These are phyloP conservation scores for Siphlonurus alternatus DNA, from an alignment of 2,888 invertebrate genomes.

Conservation along the genomic window DNA sequence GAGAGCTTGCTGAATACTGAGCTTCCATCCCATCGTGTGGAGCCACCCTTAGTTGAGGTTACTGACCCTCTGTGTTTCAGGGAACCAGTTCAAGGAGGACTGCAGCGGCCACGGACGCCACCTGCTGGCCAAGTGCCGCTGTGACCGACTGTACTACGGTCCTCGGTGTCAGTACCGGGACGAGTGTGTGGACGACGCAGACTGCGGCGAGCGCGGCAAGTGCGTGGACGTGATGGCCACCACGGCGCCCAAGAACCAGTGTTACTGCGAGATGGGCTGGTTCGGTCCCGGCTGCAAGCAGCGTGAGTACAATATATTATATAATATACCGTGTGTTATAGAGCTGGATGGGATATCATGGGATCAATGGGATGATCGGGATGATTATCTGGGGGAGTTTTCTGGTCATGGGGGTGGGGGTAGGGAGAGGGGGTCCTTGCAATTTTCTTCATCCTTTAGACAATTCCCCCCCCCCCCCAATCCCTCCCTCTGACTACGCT, in stretches of 20 bases:
- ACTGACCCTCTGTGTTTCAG: constrained; percentile 33
- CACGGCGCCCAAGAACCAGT: constrained; percentile 62
- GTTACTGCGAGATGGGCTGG: constrained; percentile 82
- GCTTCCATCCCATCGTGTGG: no score
- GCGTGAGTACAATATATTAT: constrained; percentile 37
- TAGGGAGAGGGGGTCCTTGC: no score
- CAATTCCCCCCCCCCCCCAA: no score
- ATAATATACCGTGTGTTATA: neutral
- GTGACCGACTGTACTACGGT: constrained; percentile 66
- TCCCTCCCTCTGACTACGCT: no score
- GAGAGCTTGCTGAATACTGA: no score
- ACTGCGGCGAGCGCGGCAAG: constrained; percentile 73
- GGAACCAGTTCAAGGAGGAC: constrained; percentile 59
- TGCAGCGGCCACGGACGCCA: constrained; percentile 75
- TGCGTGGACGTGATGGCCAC: constrained; percentile 70
- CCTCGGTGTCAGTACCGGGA: constrained; percentile 72
- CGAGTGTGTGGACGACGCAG: constrained; percentile 68
- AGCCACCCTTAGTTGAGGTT: no score
- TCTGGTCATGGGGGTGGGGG: no score
- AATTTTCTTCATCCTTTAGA: no score
- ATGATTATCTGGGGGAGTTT: no score
- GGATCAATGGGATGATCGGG: no score
- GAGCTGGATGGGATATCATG: neutral
- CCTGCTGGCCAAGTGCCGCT: constrained; percentile 60
- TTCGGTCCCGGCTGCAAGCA: constrained; percentile 71